A percentile compares a stretch with the other conserved stretches of the same genome.
Evolutionary conservation across 2,113 vertebrate species (phyloP).

Genomic region (Psittacus erithacus): DNA sequence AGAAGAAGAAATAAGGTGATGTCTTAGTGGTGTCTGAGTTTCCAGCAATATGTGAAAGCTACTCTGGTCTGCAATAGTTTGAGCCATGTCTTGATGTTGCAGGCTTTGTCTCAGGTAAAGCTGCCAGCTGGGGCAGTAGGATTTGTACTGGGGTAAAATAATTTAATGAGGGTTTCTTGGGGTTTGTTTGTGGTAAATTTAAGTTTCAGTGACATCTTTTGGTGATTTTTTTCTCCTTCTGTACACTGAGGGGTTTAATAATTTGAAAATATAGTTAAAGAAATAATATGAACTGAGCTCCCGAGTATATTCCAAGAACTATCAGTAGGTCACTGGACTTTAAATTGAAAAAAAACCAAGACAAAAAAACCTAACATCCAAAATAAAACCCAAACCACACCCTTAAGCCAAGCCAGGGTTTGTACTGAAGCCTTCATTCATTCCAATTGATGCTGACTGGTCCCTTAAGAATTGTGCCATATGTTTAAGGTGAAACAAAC

Average conservation of each 20-base stretch:
- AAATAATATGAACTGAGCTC: neutral
- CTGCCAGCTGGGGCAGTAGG: neutral
- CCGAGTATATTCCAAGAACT: neutral
- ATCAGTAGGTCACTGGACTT: neutral
- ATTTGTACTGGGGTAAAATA: conserved; percentile 14
- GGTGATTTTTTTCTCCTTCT: neutral
- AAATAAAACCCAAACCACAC: neutral
- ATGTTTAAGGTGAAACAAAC: neutral
- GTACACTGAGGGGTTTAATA: neutral
- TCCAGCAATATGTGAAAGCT: neutral
- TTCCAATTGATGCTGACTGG: neutral
- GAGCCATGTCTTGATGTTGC: neutral
- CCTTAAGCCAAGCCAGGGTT: neutral
- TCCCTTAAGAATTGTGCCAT: neutral
- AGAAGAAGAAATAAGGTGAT: neutral
- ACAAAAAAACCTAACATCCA: neutral
- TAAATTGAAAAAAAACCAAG: neutral
- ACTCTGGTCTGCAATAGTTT: neutral
- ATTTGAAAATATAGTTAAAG: neutral
- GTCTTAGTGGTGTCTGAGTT: neutral
- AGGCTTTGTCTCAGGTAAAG: conserved; percentile 50
- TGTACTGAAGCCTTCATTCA: neutral
- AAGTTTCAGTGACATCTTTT: neutral
- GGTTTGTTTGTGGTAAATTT: neutral
- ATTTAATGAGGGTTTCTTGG: neutral